Evolutionary conservation across 2,888 invertebrate species (phyloP).

Genomic region (Antheraea assamensis): DNA sequence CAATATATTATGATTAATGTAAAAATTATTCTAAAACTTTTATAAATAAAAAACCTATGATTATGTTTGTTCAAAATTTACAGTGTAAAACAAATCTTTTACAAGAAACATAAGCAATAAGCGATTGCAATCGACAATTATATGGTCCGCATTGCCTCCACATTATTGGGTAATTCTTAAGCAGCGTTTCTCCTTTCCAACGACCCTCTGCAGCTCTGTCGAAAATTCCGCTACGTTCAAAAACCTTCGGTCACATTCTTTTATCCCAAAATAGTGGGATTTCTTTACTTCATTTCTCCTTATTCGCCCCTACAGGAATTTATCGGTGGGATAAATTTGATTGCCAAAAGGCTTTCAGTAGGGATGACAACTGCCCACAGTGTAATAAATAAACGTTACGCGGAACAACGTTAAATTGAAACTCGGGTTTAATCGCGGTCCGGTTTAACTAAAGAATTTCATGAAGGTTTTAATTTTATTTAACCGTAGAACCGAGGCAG

Average conservation of each 20-base stretch:
- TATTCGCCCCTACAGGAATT: constrained; percentile 23
- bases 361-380: constrained; percentile 12
- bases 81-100: constrained; percentile 21
- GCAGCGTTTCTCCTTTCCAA: too few species aligned
- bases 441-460: constrained; percentile 50
- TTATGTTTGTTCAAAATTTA: neutral
- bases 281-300: constrained; percentile 31
- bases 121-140: constrained; percentile 46
- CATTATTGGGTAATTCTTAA: constrained; percentile 57
- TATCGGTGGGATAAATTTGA: constrained; percentile 25
- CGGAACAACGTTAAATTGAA: constrained; percentile 24
- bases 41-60: too few species aligned
- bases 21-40: neutral
- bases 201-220: constrained; percentile 47
- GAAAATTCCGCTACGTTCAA: constrained; percentile 51
- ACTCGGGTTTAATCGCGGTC: constrained; percentile 46
- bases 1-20: neutral
- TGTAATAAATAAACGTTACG: constrained; percentile 11
- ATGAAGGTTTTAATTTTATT: constrained; percentile 62
- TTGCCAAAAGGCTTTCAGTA: constrained; percentile 23
- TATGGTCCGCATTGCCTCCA: constrained; percentile 58
- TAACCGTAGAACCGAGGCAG: constrained; percentile 37
- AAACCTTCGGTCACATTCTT: constrained; percentile 48
- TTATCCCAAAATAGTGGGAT: constrained; percentile 35
- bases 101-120: constrained; percentile 49